Evolutionary conservation across 2,797 vertebrate species (phyloP).

Genomic region (Semotilus atromaculatus): DNA sequence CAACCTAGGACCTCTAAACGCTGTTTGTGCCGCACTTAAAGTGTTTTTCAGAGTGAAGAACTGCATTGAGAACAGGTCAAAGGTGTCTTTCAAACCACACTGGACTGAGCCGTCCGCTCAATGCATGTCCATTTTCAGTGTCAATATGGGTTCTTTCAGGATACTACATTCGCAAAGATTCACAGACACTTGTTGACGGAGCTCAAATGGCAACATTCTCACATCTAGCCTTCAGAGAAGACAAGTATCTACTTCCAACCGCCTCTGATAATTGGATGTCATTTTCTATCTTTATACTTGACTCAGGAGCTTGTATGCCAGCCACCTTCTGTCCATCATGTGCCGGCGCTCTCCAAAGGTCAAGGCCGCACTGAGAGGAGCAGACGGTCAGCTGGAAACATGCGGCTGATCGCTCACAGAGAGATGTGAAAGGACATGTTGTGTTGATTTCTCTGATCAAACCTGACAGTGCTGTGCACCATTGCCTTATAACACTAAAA

Average conservation of each 20-base stretch:
- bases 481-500: background rate
- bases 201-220: slow-evolving; percentile 71
- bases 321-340: slow-evolving; percentile 46
- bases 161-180: background rate
- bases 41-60: slow-evolving; percentile 10
- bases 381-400: slow-evolving; percentile 1
- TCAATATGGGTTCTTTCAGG: background rate
- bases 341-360: slow-evolving; percentile 19
- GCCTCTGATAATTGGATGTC: slow-evolving; percentile 77
- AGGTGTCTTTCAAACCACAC: background rate
- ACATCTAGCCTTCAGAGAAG: slow-evolving; percentile 70
- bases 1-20: background rate
- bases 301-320: slow-evolving; percentile 69
- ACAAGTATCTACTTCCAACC: slow-evolving; percentile 41
- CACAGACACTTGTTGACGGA: slow-evolving; percentile 14
- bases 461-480: background rate
- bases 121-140: background rate
- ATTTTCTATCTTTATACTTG: slow-evolving; percentile 72
- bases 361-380: background rate
- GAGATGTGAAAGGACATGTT: slow-evolving; percentile 24
- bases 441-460: background rate
- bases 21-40: background rate
- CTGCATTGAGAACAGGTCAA: background rate
- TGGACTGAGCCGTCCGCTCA: background rate
- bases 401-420: background rate